Evolutionary conservation across 64 coral and sea anemone species (phyloP), one percentile per base, ranked within the genome.

Genomic region (Astreopora myriophthalma): DNA sequence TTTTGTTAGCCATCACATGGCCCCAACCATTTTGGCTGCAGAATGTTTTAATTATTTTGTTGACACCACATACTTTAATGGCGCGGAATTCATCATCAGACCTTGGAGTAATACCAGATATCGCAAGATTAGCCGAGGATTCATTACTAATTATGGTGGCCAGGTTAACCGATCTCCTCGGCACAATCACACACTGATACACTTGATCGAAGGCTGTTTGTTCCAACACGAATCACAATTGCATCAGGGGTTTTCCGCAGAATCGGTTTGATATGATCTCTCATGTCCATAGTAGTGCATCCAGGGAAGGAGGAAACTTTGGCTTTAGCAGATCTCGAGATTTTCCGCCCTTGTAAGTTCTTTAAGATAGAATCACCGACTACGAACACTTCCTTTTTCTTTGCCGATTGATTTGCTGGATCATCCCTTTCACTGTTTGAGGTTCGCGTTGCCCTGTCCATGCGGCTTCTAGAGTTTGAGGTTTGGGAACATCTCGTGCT

Each of bases 71-170:
- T 44, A 34, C 66, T n/a, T 85, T 85, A n/a, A 68, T 16, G 81
- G 62, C 37, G 32, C 67, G 81, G 60, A 85, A 38, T 35, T 85
- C 60, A 85, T 85, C 81, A n/a, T 85, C 81, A 85, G 34, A 85
- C 38, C 61, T 80, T 0, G 76, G 46, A 32, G n/a, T n/a, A n/a
- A n/a, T n/a, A n/a, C n/a, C n/a, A n/a, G n/a, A n/a, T n/a, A n/a
- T n/a, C n/a, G 74, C 74, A 76, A 76, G 38, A 7, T 76, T 34
- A 16, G 79, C 62, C 27, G 30, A 46, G 17, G 25, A 58, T 35
- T 28, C 55, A 36, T 84, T 84, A 63, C 52, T 61, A 31, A 51
- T 33, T 20, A 35, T 46, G n/a, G 74, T 76, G 17, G 74, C 74
- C 34, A 76, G 74, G 12, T 76, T 22, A 76, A 76, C 71, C 40